A percentile compares a stretch with the other conserved stretches of the same genome.
Conservation (phyloP, 1,140 invertebrate species). For the Lucilia sericata region DNA sequence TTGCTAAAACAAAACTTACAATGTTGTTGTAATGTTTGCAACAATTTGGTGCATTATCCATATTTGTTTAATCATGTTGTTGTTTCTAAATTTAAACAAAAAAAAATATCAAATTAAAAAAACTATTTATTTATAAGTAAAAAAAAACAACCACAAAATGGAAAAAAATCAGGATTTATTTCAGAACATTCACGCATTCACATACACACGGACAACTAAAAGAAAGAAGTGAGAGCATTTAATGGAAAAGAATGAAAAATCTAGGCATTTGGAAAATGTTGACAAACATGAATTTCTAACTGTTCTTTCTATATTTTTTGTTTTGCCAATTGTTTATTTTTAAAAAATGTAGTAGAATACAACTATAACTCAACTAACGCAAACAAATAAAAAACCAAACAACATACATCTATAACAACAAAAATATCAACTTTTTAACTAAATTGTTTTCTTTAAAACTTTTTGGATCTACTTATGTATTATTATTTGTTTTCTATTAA, state of each 20-base stretch:
- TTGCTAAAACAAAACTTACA: not conserved
- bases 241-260: not conserved
- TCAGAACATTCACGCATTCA: not conserved
- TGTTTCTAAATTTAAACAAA: constrained; percentile 2
- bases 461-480: too few relatives aligned
- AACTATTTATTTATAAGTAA: not conserved
- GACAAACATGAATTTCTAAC: constrained; percentile 40
- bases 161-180: constrained; percentile 10
- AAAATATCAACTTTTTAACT: too few relatives aligned
- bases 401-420: too few relatives aligned
- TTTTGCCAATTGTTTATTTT: too few relatives aligned
- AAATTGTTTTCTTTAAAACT: too few relatives aligned
- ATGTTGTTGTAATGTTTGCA: not conserved
- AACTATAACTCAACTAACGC: too few relatives aligned
- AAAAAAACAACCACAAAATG: not conserved
- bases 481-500: too few relatives aligned
- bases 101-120: not conserved
- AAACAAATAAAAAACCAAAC: too few relatives aligned
- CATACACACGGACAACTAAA: not conserved
- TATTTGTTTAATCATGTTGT: constrained; percentile 26
- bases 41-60: constrained; percentile 1
- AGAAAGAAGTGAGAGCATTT: not conserved
- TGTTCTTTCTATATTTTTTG: not conserved
- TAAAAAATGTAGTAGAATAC: not conserved
- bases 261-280: constrained; percentile 32